Conservation (phyloP, 2,888 invertebrate species). For the Hirtodrosophila duncani region DNA sequence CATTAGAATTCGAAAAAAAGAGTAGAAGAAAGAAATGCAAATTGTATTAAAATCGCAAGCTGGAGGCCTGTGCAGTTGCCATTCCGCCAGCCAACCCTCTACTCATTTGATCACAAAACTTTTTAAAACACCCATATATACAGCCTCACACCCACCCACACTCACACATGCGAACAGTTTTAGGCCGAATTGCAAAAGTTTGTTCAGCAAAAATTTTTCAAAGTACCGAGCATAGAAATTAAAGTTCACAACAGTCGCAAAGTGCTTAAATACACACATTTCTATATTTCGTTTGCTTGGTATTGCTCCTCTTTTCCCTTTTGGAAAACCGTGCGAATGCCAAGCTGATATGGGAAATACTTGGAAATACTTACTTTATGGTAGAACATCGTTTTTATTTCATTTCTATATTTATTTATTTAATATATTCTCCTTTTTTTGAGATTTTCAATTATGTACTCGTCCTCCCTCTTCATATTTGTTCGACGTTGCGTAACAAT, state of each 20-base stretch:
- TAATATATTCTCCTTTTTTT: conserved; percentile 4
- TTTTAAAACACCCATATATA: background rate
- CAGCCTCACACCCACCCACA: background rate
- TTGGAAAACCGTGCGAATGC: too few relatives aligned
- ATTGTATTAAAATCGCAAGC: conserved; percentile 46
- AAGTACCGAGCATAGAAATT: conserved; percentile 32
- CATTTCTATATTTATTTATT: background rate
- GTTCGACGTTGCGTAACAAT: conserved; percentile 35
- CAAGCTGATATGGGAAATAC: too few relatives aligned
- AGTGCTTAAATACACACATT: too few relatives aligned
- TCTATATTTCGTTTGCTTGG: too few relatives aligned
- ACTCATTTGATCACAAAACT: background rate
- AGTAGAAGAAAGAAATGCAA: conserved; percentile 44
- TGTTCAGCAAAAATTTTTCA: conserved; percentile 35
- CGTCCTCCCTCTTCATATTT: conserved; percentile 44
- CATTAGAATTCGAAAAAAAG: too few relatives aligned
- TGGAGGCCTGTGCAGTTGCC: conserved; percentile 7
- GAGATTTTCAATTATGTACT: conserved; percentile 31
- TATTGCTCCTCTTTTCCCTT: too few relatives aligned
- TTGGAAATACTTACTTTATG: too few relatives aligned
- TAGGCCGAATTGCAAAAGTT: conserved; percentile 54
- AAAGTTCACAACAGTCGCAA: conserved; percentile 23
- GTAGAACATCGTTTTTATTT: too few relatives aligned
- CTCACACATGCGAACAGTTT: conserved; percentile 17
- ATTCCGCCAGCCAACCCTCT: background rate